Evolutionary conservation across 2,888 invertebrate genomes (phyloP).

Genomic region (Synergus laeviventris): DNA sequence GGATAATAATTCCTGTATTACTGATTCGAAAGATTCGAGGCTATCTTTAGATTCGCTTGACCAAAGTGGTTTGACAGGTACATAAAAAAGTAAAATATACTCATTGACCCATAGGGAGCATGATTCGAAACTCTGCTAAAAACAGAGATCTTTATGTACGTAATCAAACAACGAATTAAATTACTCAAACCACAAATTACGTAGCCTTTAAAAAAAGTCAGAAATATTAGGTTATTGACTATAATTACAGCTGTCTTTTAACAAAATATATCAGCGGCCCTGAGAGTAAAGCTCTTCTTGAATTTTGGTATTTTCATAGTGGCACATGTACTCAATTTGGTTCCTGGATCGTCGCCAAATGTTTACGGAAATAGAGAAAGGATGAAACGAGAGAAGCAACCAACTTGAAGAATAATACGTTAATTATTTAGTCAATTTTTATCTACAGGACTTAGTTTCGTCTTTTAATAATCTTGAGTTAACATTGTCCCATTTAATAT

Average conservation of each 20-base stretch:
- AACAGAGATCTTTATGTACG: neutral
- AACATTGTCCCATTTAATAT: neutral
- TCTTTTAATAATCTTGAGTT: neutral
- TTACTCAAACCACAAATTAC: neutral
- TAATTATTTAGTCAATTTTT: neutral
- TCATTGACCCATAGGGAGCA: neutral
- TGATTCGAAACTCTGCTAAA: neutral
- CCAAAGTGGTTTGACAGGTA: constrained; percentile 37
- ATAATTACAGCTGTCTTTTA: neutral
- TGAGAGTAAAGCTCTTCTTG: neutral
- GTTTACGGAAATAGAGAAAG: constrained; percentile 32
- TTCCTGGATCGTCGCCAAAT: neutral
- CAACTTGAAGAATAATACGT: neutral
- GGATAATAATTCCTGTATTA: neutral
- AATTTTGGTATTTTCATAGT: constrained; percentile 25
- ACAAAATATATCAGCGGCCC: neutral
- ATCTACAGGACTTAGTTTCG: neutral
- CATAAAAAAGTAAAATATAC: constrained; percentile 11
- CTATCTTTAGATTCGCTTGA: constrained; percentile 26
- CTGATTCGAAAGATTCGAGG: constrained; percentile 19
- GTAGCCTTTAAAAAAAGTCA: neutral
- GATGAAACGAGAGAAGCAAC: constrained; percentile 3
- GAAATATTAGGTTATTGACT: neutral
- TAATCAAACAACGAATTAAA: neutral
- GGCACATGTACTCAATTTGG: constrained; percentile 20